A percentile compares a stretch with the other conserved stretches of the same genome.
Evolutionary conservation across 2,888 invertebrate species (phyloP).

Genomic region (Apantesis nais): DNA sequence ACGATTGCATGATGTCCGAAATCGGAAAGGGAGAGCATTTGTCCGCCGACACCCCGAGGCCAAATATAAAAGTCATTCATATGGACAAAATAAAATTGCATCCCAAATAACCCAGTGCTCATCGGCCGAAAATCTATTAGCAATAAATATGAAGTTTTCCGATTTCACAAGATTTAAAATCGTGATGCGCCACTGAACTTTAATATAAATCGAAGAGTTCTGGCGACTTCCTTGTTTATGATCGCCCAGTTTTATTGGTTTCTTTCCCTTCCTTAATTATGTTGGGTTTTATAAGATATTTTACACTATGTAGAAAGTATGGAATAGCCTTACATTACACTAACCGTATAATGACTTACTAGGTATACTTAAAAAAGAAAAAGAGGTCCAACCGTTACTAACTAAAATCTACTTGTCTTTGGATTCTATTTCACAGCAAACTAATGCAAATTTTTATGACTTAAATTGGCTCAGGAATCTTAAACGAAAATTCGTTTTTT

Average conservation of each 20-base stretch:
- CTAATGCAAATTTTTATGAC: too few species aligned
- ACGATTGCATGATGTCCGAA: slow-evolving; percentile 71
- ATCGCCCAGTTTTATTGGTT: slow-evolving; percentile 70
- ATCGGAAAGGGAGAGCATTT: slow-evolving; percentile 66
- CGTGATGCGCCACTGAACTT: slow-evolving; percentile 60
- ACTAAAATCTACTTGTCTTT: too few species aligned
- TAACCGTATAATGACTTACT: too few species aligned
- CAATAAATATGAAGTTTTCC: slow-evolving; percentile 86
- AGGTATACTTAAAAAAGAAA: neutral
- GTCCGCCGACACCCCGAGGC: slow-evolving; percentile 68
- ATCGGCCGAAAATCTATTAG: slow-evolving; percentile 84
- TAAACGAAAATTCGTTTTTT: too few species aligned
- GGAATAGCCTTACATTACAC: neutral
- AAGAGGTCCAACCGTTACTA: neutral
- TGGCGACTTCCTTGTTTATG: slow-evolving; percentile 77
- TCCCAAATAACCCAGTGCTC: slow-evolving; percentile 83
- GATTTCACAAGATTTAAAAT: slow-evolving; percentile 83
- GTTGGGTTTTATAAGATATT: slow-evolving; percentile 23
- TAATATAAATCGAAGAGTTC: slow-evolving; percentile 70
- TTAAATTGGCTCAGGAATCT: too few species aligned
- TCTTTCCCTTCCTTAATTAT: slow-evolving; percentile 57
- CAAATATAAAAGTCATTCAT: slow-evolving; percentile 85
- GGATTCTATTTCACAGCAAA: too few species aligned
- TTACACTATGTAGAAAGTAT: neutral
- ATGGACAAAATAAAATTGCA: slow-evolving; percentile 86